phyloP scores from a whole-genome alignment of 2,113 vertebrate genomes.

The zebrafish (Danio rerio) region DNA sequence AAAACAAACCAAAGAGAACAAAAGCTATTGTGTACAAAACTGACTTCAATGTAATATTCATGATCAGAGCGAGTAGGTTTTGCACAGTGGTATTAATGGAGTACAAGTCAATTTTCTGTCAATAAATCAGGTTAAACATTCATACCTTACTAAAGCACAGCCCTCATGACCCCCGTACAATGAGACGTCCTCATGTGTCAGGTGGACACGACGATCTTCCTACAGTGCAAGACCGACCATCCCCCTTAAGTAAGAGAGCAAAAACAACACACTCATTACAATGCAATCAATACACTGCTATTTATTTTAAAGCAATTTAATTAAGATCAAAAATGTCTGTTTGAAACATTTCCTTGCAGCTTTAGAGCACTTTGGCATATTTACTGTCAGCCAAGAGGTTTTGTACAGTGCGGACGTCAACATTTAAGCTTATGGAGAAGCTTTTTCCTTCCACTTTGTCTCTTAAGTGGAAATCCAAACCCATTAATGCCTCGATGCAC shows the following conservation, averaged over 20 bases:
- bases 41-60: constrained; percentile 1
- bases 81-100: neutral
- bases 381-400: neutral
- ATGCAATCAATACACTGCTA: constrained; percentile 11
- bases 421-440: neutral
- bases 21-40: neutral
- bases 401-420: neutral
- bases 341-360: constrained; percentile 19
- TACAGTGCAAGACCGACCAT: constrained; percentile 28
- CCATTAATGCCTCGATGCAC: neutral
- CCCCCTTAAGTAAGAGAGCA: neutral
- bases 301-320: constrained; percentile 2
- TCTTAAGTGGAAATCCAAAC: constrained; percentile 13
- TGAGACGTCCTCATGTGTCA: constrained; percentile 34
- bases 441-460: constrained; percentile 8
- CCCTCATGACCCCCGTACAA: constrained; percentile 47
- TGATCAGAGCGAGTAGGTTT: neutral
- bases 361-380: neutral
- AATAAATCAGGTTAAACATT: neutral
- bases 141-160: constrained; percentile 58
- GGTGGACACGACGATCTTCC: constrained; percentile 23
- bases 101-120: too few relatives aligned
- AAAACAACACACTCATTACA: constrained; percentile 20
- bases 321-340: neutral
- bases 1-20: neutral